Evolutionary conservation across 1,140 invertebrate genomes (phyloP).

Genomic region (Apis florea): DNA sequence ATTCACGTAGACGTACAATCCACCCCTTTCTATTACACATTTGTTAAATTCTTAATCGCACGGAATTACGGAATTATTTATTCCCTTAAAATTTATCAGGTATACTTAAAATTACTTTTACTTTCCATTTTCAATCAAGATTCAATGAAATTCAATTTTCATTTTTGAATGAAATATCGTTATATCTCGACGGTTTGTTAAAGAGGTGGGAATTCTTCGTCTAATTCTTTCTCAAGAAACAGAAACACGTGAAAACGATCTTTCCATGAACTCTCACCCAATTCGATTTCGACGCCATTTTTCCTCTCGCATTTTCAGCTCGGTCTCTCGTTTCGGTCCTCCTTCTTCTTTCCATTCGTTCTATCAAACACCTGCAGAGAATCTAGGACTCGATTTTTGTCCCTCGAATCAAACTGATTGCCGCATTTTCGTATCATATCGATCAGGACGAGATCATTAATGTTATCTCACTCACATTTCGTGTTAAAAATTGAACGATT

Average conservation of each 20-base stretch:
- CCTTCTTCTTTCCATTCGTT: not conserved
- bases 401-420: not conserved
- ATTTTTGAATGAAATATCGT: not conserved
- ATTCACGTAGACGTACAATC: slow-evolving; percentile 5
- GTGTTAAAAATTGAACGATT: not conserved
- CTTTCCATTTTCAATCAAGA: not conserved
- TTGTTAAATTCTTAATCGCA: not conserved
- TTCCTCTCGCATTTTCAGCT: not conserved
- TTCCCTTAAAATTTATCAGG: not conserved
- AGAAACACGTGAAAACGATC: slow-evolving; percentile 12
- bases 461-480: not conserved
- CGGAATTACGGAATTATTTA: too few relatives aligned
- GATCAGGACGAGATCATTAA: not conserved
- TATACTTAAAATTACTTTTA: not conserved
- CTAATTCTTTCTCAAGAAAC: not conserved
- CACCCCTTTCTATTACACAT: not conserved
- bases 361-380: not conserved
- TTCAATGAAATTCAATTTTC: not conserved
- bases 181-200: not conserved
- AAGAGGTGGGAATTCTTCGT: not conserved
- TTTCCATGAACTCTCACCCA: slow-evolving; percentile 21
- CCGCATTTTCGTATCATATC: not conserved
- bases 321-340: not conserved
- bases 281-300: not conserved
- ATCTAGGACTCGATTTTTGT: not conserved